phyloP scores from a whole-genome alignment of 1,140 invertebrate genomes.

The Delia radicum region DNA sequence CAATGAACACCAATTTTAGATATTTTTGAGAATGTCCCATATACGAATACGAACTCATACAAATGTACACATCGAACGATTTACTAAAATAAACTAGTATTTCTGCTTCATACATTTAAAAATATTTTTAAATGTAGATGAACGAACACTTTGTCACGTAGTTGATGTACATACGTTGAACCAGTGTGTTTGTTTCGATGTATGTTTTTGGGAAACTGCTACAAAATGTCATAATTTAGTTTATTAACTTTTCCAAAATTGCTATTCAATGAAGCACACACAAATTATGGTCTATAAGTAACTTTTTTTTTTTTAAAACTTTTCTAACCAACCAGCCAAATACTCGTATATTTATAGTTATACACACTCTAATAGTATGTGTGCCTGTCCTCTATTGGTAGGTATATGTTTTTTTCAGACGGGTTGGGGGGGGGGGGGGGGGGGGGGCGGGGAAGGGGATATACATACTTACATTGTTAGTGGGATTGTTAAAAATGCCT shows the following conservation, averaged over 20 bases:
- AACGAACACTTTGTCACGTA: not conserved
- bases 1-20: not conserved
- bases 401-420: not conserved
- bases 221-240: constrained; percentile 16
- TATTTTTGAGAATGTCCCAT: no score
- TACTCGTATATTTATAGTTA: not conserved
- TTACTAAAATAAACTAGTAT: not conserved
- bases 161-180: not conserved
- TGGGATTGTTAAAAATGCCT: no score
- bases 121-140: not conserved
- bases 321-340: not conserved
- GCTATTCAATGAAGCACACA: constrained; percentile 12
- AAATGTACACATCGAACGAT: not conserved
- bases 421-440: not conserved
- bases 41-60: not conserved
- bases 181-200: not conserved
- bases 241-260: constrained; percentile 20
- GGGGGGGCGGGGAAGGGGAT: no score
- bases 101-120: no score
- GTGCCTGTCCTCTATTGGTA: not conserved
- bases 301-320: not conserved
- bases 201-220: not conserved
- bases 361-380: not conserved
- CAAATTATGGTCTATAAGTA: constrained; percentile 5
- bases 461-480: no score